Evolutionary conservation across 2,888 invertebrate species (phyloP).

Genomic region (Eremobia ochroleuca): DNA sequence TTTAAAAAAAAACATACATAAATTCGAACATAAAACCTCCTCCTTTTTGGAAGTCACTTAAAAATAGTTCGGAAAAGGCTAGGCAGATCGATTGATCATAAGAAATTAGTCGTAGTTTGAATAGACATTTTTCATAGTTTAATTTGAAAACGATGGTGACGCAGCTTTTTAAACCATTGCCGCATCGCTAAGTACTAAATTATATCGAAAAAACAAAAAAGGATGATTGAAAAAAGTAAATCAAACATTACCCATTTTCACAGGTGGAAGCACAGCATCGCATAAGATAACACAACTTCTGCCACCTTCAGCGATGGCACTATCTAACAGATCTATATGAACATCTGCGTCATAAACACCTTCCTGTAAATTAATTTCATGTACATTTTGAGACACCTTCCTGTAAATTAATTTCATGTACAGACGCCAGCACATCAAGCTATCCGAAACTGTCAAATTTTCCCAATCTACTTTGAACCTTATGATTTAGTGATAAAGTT

Average conservation of each 20-base stretch:
- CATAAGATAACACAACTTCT: conserved; percentile 92
- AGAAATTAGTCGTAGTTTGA: not conserved
- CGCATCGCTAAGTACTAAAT: not conserved
- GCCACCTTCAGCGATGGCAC: conserved; percentile 92
- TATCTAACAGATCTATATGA: conserved; percentile 92
- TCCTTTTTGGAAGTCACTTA: no score
- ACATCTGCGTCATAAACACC: conserved; percentile 93
- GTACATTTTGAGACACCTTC: conserved; percentile 91
- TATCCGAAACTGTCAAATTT: no score
- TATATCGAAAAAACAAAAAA: not conserved
- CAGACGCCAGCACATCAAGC: no score
- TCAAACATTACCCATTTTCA: conserved; percentile 90
- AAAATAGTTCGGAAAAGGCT: no score
- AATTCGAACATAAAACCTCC: no score
- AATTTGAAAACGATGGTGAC: not conserved
- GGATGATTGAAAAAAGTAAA: not conserved
- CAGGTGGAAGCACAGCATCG: conserved; percentile 92
- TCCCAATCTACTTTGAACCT: no score
- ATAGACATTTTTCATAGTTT: not conserved
- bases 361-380: conserved; percentile 84
- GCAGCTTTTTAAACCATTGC: not conserved
- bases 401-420: conserved; percentile 71
- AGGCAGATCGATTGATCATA: not conserved
- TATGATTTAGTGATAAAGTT: no score
- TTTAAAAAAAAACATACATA: no score